Conservation (phyloP, 2,797 vertebrate species). For the Mormyrus proboscirostris region DNA sequence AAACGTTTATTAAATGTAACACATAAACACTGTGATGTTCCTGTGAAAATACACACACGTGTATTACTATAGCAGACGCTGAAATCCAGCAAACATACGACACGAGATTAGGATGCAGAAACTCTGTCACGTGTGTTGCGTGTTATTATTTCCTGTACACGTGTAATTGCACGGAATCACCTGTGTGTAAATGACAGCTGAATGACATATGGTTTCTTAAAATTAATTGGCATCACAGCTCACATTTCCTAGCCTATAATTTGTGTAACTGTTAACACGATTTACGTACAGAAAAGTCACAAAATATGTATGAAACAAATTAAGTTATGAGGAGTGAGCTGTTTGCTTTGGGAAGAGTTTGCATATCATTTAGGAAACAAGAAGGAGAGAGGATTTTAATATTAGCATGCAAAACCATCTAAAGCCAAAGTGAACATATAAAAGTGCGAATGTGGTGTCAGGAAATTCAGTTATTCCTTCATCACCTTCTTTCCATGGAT, state of each 20-base stretch:
- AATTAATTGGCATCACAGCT: neutral
- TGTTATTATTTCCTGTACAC: neutral
- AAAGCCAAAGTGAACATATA: neutral
- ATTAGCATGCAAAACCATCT: neutral
- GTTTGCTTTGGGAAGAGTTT: neutral
- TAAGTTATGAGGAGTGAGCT: neutral
- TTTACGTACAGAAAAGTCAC: neutral
- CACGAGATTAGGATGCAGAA: neutral
- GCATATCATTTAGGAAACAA: neutral
- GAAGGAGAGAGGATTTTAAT: neutral
- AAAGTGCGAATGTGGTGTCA: neutral
- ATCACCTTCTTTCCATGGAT: neutral
- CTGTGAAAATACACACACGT: neutral
- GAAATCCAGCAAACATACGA: neutral
- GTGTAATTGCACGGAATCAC: neutral
- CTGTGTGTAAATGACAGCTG: neutral
- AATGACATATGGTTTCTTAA: neutral
- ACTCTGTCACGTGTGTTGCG: neutral
- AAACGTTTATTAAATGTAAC: neutral
- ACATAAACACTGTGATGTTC: constrained; percentile 1
- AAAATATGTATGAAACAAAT: neutral
- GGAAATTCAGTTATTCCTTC: neutral
- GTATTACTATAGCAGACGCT: neutral
- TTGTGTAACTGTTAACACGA: neutral
- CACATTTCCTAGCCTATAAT: neutral